These are phyloP conservation scores for Salvator merianae DNA, from an alignment of 2,113 vertebrate genomes.

Conservation along the genomic window DNA sequence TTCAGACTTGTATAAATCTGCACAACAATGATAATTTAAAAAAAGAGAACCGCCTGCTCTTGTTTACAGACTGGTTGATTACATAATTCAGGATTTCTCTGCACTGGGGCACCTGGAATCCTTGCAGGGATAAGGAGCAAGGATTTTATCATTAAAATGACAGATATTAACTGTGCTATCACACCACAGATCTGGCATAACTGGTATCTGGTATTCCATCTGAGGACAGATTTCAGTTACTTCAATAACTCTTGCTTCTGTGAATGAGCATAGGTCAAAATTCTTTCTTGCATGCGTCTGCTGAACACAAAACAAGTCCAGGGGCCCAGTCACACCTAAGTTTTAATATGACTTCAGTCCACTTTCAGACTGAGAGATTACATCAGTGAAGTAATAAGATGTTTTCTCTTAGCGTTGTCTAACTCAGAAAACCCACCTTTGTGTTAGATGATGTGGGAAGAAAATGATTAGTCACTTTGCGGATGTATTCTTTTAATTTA, in stretches of 20 bases:
- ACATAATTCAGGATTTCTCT: not conserved
- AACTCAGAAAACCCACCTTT: too few relatives aligned
- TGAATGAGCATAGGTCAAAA: not conserved
- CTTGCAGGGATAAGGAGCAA: too few relatives aligned
- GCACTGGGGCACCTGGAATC: not conserved
- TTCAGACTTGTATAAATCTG: not conserved
- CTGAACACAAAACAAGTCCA: not conserved
- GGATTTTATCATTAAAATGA: not conserved
- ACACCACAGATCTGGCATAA: not conserved
- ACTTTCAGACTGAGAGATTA: too few relatives aligned
- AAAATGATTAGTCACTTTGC: too few relatives aligned
- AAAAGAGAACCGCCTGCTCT: constrained; percentile 20
- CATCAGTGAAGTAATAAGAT: too few relatives aligned
- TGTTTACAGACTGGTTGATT: not conserved
- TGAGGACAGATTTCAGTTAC: not conserved
- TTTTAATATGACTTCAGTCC: too few relatives aligned
- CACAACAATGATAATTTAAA: not conserved
- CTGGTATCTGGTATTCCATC: not conserved
- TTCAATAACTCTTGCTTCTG: not conserved
- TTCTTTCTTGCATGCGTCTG: not conserved
- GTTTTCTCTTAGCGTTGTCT: too few relatives aligned
- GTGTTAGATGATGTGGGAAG: too few relatives aligned
- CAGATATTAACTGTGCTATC: not conserved
- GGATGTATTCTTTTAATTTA: too few relatives aligned
- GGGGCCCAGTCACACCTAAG: too few relatives aligned